These are phyloP conservation scores for Byasa hedistus DNA, from an alignment of 2,888 invertebrate species.

Conservation along the genomic window DNA sequence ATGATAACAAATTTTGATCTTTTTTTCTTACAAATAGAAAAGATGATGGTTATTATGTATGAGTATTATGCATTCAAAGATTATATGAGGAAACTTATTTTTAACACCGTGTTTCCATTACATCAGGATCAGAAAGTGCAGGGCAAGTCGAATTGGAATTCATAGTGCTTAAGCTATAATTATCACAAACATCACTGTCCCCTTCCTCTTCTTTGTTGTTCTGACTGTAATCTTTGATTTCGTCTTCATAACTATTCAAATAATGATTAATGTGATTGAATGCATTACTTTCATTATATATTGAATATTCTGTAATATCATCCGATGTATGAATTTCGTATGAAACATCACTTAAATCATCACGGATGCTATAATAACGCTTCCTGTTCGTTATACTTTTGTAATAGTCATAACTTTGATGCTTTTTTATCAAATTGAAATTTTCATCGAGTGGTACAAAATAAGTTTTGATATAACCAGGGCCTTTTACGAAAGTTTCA, in stretches of 20 bases:
- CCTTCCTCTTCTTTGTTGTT: conserved; percentile 30
- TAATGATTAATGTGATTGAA: conserved; percentile 6
- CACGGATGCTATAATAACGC: conserved; percentile 49
- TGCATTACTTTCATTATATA: conserved; percentile 35
- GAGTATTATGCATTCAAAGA: not conserved
- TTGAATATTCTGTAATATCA: conserved; percentile 41
- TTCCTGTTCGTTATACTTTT: conserved; percentile 46
- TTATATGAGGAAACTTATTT: not conserved
- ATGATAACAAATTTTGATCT: no score
- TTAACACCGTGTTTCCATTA: conserved; percentile 61
- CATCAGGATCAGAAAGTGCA: conserved; percentile 45
- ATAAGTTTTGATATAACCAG: conserved; percentile 84
- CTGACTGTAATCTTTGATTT: conserved; percentile 35
- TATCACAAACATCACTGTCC: conserved; percentile 20
- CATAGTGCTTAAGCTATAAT: conserved; percentile 23
- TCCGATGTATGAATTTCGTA: conserved; percentile 36
- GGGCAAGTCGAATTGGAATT: conserved; percentile 33
- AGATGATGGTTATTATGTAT: not conserved
- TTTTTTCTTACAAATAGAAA: no score
- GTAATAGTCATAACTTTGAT: conserved; percentile 54
- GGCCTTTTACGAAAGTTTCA: conserved; percentile 86
- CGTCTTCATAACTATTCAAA: conserved; percentile 9
- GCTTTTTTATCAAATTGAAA: conserved; percentile 72
- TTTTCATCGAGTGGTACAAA: conserved; percentile 84
- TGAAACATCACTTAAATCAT: conserved; percentile 42